Conservation (phyloP, 2,113 vertebrate genomes). For the Anseranas semipalmata region DNA sequence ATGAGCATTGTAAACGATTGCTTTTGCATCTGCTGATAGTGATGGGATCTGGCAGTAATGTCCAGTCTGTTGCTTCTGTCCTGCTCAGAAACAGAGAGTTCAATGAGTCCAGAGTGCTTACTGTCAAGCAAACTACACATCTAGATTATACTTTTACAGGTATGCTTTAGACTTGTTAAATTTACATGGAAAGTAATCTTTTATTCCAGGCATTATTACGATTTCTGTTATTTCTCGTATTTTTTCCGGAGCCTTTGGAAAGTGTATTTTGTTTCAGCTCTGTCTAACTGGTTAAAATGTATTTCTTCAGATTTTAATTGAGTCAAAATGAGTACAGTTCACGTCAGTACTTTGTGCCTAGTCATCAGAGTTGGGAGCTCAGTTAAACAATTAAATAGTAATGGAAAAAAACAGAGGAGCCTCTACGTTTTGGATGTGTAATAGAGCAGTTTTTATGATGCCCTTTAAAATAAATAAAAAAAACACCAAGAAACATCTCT, state of each 20-base stretch:
- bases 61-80: constrained; percentile 91
- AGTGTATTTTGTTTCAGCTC: not conserved
- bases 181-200: not conserved
- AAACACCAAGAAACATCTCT: not conserved
- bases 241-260: not conserved
- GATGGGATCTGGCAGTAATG: constrained; percentile 88
- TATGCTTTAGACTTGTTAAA: constrained; percentile 51
- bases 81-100: constrained; percentile 95
- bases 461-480: not conserved
- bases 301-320: not conserved
- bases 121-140: constrained; percentile 86
- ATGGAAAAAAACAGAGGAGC: not conserved
- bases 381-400: not conserved
- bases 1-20: constrained; percentile 95
- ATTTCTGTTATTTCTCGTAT: not conserved
- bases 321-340: not conserved
- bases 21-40: constrained; percentile 94
- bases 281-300: not conserved
- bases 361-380: not conserved
- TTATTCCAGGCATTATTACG: not conserved
- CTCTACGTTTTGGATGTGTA: not conserved
- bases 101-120: constrained; percentile 93
- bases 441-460: not conserved
- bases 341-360: not conserved
- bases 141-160: constrained; percentile 93